Percentiles rank a stretch among this genome's conserved stretches.
phyloP scores from a whole-genome alignment of 2,797 vertebrate species.

The Typhlichthys subterraneus region DNA sequence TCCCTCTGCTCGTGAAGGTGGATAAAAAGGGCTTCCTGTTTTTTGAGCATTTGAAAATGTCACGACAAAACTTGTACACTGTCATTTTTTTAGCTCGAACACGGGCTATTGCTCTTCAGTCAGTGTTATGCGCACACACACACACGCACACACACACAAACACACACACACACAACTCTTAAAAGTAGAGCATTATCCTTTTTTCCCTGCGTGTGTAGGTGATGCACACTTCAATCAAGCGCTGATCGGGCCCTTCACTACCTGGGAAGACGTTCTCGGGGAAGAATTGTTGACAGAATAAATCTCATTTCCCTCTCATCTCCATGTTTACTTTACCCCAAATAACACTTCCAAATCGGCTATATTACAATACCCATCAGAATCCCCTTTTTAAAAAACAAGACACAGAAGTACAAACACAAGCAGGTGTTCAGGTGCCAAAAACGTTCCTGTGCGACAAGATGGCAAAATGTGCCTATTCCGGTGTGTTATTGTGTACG shows the following conservation, averaged over 20 bases:
- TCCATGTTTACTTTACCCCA: slow-evolving; percentile 55
- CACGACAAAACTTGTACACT: slow-evolving; percentile 1
- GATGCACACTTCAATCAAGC: slow-evolving; percentile 11
- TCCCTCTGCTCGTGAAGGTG: slow-evolving; percentile 46
- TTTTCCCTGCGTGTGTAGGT: neutral
- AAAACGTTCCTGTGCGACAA: slow-evolving; percentile 58
- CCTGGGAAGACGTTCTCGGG: slow-evolving; percentile 2
- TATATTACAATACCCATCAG: slow-evolving; percentile 71
- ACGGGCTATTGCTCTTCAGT: slow-evolving; percentile 22
- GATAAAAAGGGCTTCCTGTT: slow-evolving; percentile 17
- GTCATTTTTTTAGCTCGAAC: neutral
- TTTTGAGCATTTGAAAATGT: slow-evolving; percentile 54
- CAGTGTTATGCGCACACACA: neutral
- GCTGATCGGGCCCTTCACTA: slow-evolving; percentile 13
- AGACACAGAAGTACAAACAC: slow-evolving; percentile 43
- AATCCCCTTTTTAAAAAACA: slow-evolving; percentile 55
- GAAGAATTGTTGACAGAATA: slow-evolving; percentile 2
- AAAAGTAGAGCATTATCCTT: neutral
- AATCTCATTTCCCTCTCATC: slow-evolving; percentile 64
- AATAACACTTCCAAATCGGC: slow-evolving; percentile 53
- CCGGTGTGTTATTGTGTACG: slow-evolving; percentile 38
- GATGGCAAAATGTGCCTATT: slow-evolving; percentile 36
- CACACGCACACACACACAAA: neutral
- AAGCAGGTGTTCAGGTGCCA: slow-evolving; percentile 38
- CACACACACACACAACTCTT: neutral